Evolutionary conservation across 2,113 vertebrate species (phyloP), one percentile per base, ranked within the genome.

Genomic region (Egretta garzetta): DNA sequence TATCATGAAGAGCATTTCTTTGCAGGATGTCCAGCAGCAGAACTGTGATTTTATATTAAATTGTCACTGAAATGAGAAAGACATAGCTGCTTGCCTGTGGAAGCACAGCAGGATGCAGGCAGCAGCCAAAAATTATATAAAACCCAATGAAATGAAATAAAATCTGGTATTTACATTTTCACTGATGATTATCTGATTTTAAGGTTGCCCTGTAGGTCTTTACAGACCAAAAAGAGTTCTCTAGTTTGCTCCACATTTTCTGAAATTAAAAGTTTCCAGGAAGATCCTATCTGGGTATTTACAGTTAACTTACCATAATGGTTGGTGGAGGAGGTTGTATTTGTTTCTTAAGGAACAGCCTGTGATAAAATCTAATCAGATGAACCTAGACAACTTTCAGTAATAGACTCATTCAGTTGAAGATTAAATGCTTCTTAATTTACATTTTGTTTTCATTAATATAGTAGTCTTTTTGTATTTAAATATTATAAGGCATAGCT

Each of bases 1-100:
- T 95, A 97, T 98, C 93, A 96, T 30, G n/a, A 96, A 91, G 70
- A 97, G 56, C 68, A 92, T 97, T 97, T 93, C 84, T 97, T 97
- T 94, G 92, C 87, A 95, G 75, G 83, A 95, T 96, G 77, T 92
- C 90, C 95, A 76, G 94, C 58, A 96, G 50, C 41, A 96, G 76
- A 94, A 96, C 75, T 88, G 86, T 96, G 96, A 95, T 97, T 97
- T 85, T 86, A 49, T 87, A 94, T 93, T 97, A 97, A 97, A 88
- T 94, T 90, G 50, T 94, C 72, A 43, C 64, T 81, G 74, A 96
- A 97, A 95, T 89, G 73, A 97, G 84, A 95, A 47, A 86, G 77
- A 88, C 62, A 88, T 35, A 94, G 75, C 67, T 88, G n/a, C 73
- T 63, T 93, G 62, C 33, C 74, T 87, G 27, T 70, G 90, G 76